These are phyloP conservation scores for Microctonus aethiopoides DNA, from an alignment of 2,888 invertebrate genomes.

Conservation along the genomic window DNA sequence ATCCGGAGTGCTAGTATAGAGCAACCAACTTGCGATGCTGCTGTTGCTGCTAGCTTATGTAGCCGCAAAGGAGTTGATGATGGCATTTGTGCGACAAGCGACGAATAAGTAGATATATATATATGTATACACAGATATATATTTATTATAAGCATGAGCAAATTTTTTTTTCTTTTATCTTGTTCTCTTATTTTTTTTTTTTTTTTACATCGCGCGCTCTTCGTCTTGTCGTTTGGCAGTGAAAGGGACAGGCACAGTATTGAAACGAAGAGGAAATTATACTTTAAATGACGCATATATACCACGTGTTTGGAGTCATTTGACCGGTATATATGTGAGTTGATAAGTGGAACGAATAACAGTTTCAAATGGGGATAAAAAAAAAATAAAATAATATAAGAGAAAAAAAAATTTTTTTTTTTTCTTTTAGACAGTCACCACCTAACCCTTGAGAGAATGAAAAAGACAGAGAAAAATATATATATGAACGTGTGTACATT, in stretches of 20 bases:
- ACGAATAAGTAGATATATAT: conserved; percentile 4
- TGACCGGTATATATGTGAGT: conserved; percentile 27
- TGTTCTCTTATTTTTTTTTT: neutral
- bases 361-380: conserved; percentile 15
- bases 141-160: conserved; percentile 9
- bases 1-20: conserved; percentile 37
- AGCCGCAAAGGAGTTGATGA: conserved; percentile 39
- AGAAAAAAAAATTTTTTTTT: too few relatives aligned
- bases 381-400: neutral
- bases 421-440: conserved; percentile 11
- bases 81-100: conserved; percentile 37
- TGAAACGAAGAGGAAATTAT: conserved; percentile 35
- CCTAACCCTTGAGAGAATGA: neutral
- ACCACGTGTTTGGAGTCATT: conserved; percentile 36
- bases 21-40: conserved; percentile 19
- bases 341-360: conserved; percentile 24
- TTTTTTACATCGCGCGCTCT: conserved; percentile 14
- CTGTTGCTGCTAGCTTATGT: conserved; percentile 16
- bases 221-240: conserved; percentile 4
- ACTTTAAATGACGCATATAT: conserved; percentile 41
- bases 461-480: neutral
- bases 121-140: too few relatives aligned
- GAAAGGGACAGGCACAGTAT: conserved; percentile 24
- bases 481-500: neutral
- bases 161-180: neutral